Evolutionary conservation across 2,888 invertebrate species (phyloP).

Genomic region (Ophion slaviceki): DNA sequence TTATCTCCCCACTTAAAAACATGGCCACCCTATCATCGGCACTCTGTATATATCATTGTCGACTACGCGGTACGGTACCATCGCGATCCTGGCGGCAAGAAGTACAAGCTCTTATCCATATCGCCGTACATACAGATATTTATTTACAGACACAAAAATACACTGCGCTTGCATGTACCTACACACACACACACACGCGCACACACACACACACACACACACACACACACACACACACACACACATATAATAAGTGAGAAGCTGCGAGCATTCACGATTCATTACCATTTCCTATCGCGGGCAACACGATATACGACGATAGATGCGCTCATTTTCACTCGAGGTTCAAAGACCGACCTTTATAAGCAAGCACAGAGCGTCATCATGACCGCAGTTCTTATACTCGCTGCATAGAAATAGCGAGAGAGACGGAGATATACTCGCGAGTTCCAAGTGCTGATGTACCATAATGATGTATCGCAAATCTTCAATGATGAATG

Average conservation of each 20-base stretch:
- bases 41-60: too few species aligned
- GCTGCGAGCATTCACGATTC: constrained; percentile 64
- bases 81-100: constrained; percentile 11
- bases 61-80: too few species aligned
- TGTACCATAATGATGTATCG: constrained; percentile 5
- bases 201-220: not conserved
- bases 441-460: constrained; percentile 45
- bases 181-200: not conserved
- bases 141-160: not conserved
- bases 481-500: not conserved
- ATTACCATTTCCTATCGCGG: constrained; percentile 68
- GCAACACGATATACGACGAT: constrained; percentile 53
- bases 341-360: constrained; percentile 70
- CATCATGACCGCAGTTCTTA: constrained; percentile 45
- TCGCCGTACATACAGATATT: not conserved
- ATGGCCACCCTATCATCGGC: too few species aligned
- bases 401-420: constrained; percentile 12
- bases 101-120: not conserved
- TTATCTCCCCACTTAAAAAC: too few species aligned
- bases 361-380: constrained; percentile 59
- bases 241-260: constrained; percentile 29
- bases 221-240: constrained; percentile 10
- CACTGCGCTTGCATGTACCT: not conserved
- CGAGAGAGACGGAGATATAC: constrained; percentile 32
- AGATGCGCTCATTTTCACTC: constrained; percentile 71